Evolutionary conservation across 2,797 vertebrate species (phyloP), one percentile per base, ranked within the genome.

Genomic region (Pangasius macronema): DNA sequence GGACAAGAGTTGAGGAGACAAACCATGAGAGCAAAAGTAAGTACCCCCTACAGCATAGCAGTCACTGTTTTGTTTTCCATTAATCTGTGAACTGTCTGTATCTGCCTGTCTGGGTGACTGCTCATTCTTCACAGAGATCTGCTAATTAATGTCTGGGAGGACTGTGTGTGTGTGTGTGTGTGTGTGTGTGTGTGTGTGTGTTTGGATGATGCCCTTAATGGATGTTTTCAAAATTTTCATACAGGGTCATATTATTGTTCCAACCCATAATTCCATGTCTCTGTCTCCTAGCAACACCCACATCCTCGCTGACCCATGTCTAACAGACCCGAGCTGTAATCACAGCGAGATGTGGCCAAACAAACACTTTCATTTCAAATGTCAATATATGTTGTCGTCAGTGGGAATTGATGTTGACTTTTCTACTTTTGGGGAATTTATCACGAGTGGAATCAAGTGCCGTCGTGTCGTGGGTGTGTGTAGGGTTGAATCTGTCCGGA

Each of bases 241-340:
- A 79, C 18, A 36, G 46, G 11, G 18, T 1, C 36, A 51, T 63
- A 20, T 46, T 30, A 73, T 76, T 36, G 65, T 65, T 70, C 51
- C 65, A 82, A 79, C 55, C 79, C 79, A 82, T 49, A 86, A 82
- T 55, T 65, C 20, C 30, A 39, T 53, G n/a, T 36, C 70, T n/a
- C 51, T 61, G 79, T 82, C 53, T 72, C 85, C 85, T 82, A 82
- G 85, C 85, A 86, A 86, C 85, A 36, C 27, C 14, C 27, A 42
- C 39, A 59, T 59, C 36, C 18, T 76, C 11, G 2, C 65, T 59
- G 77, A 72, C 70, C 77, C 53, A 8, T 39, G 61, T 42, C n/a
- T n/a, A 39, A 55, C 76, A 36, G 22, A 30, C 14, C 33, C 11
- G 27, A 70, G 10, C 65, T 61, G 53, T 61, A 86, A 82, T 82